Evolutionary conservation across 2,797 vertebrate genomes (phyloP).

Genomic region (Centroberyx gerrardi): DNA sequence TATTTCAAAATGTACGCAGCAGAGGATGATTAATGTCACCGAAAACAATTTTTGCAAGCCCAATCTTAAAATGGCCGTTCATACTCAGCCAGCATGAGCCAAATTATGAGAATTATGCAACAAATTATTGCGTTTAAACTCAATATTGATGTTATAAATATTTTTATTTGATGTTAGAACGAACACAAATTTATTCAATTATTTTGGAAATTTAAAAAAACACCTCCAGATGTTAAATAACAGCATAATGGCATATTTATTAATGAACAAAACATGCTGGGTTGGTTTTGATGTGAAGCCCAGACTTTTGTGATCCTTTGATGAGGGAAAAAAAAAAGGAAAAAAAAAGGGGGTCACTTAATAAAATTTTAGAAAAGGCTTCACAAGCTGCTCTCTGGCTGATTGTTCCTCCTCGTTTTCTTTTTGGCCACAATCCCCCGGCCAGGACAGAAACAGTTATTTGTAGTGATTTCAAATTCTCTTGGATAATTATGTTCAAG

Average conservation of each 20-base stretch:
- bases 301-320: no score
- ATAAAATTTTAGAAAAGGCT: no score
- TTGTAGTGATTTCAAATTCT: no score
- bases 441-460: no score
- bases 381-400: no score
- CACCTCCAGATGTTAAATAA: background rate
- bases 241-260: background rate
- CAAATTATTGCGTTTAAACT: conserved; percentile 7
- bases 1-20: background rate
- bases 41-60: background rate
- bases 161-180: background rate
- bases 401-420: no score
- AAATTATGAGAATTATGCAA: conserved; percentile 8
- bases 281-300: no score
- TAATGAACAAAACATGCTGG: background rate
- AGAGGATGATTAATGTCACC: background rate
- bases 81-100: background rate
- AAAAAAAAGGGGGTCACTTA: no score
- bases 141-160: conserved; percentile 37
- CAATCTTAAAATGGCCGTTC: conserved; percentile 51
- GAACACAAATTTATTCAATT: background rate
- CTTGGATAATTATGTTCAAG: no score
- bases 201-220: background rate
- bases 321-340: no score
- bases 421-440: no score